Conservation (phyloP, 2,888 invertebrate species). For the Germaria angustata region DNA sequence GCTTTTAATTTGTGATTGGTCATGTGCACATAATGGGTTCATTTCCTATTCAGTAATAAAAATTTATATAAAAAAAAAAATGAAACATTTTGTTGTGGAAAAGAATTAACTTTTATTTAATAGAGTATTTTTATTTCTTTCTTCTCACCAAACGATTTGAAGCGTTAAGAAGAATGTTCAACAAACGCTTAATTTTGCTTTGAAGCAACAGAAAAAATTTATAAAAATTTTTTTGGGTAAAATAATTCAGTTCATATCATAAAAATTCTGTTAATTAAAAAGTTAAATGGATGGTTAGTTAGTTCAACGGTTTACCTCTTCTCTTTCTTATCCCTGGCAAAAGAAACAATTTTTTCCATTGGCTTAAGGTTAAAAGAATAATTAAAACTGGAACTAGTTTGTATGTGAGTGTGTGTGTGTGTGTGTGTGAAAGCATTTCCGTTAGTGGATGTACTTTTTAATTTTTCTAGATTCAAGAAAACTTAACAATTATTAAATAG, state of each 20-base stretch:
- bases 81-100: slow-evolving; percentile 16
- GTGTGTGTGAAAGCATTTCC: background rate
- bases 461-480: too few relatives aligned
- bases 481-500: too few relatives aligned
- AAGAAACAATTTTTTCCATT: background rate
- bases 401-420: too few relatives aligned
- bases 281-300: slow-evolving; percentile 22
- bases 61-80: background rate
- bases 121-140: background rate
- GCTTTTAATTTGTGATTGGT: slow-evolving; percentile 41
- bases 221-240: background rate
- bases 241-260: background rate
- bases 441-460: too few relatives aligned
- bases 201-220: background rate
- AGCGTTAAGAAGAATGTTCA: slow-evolving; percentile 8
- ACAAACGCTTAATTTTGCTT: background rate
- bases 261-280: slow-evolving; percentile 29
- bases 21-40: slow-evolving; percentile 3
- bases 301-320: background rate
- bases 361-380: background rate
- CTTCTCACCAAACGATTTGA: slow-evolving; percentile 2
- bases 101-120: slow-evolving; percentile 40
- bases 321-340: background rate
- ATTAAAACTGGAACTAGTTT: background rate
- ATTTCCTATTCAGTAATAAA: slow-evolving; percentile 7